phyloP scores from a whole-genome alignment of 2,888 invertebrate species.

The Mythimna vitellina region DNA sequence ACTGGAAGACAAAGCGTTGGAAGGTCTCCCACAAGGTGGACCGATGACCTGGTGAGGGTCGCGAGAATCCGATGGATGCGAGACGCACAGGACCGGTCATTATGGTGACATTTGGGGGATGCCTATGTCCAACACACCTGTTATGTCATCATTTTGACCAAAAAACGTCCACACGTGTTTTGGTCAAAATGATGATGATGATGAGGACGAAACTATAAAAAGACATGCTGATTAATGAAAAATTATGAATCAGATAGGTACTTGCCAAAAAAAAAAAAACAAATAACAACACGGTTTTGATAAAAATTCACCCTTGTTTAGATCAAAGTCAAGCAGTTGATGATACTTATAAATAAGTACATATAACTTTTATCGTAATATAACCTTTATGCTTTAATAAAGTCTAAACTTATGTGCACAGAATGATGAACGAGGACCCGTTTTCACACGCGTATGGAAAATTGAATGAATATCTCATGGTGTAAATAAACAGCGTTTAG shows the following conservation, averaged over 20 bases:
- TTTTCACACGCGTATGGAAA: slow-evolving; percentile 44
- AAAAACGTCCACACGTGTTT: too few relatives aligned
- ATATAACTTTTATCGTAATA: slow-evolving; percentile 39
- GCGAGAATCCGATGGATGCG: too few relatives aligned
- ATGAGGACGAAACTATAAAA: too few relatives aligned
- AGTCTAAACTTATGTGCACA: slow-evolving; percentile 38
- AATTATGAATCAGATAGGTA: not conserved
- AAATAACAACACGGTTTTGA: too few relatives aligned
- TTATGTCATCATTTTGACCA: too few relatives aligned
- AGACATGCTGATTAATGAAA: not conserved
- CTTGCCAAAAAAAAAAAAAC: not conserved
- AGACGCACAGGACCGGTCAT: too few relatives aligned
- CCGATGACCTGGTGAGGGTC: too few relatives aligned
- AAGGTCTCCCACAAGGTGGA: too few relatives aligned
- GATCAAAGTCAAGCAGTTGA: not conserved
- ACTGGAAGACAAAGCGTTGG: too few relatives aligned
- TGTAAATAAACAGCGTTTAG: slow-evolving; percentile 56
- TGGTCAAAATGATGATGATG: too few relatives aligned
- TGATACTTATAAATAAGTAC: slow-evolving; percentile 32
- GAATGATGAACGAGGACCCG: slow-evolving; percentile 40
- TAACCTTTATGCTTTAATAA: slow-evolving; percentile 51
- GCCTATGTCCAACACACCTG: too few relatives aligned
- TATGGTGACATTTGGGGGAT: too few relatives aligned
- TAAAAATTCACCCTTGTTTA: not conserved
- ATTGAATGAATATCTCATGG: slow-evolving; percentile 64